These are phyloP conservation scores for Indicator indicator DNA, from an alignment of 2,113 vertebrate species.

Conservation along the genomic window DNA sequence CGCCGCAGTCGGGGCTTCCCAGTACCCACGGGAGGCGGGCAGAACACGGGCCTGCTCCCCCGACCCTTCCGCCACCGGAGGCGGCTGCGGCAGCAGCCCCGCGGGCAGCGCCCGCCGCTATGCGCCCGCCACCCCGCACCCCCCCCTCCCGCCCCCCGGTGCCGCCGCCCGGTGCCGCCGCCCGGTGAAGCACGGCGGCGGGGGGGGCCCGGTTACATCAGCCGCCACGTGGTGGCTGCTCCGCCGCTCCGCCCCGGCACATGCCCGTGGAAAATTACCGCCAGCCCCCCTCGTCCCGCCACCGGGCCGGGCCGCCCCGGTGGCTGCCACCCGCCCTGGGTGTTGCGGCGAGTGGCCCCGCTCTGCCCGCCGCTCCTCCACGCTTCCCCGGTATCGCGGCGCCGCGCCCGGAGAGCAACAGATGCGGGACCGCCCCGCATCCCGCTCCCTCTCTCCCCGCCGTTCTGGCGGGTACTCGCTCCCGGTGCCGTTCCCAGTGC, in stretches of 20 bases:
- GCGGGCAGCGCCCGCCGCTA: neutral
- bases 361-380: neutral
- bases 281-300: neutral
- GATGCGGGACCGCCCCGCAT: slow-evolving; percentile 4
- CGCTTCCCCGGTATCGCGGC: neutral
- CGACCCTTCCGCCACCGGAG: neutral
- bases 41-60: neutral
- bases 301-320: neutral
- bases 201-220: slow-evolving; percentile 36
- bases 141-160: no score
- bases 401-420: neutral
- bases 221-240: slow-evolving; percentile 40
- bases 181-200: neutral
- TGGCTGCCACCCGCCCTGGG: no score
- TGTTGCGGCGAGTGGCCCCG: neutral
- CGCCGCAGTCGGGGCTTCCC: neutral
- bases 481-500: neutral
- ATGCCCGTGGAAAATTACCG: slow-evolving; percentile 55
- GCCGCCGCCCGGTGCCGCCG: neutral
- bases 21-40: neutral
- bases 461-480: neutral
- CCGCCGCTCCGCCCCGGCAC: slow-evolving; percentile 16
- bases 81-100: neutral
- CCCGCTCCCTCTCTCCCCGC: neutral
- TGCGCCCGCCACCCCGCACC: neutral